Evolutionary conservation across 30 jellyfish, hydroid and myxozoan genomes (phyloP), one percentile per base, ranked within the genome.

Genomic region (Aurelia coerulea): DNA sequence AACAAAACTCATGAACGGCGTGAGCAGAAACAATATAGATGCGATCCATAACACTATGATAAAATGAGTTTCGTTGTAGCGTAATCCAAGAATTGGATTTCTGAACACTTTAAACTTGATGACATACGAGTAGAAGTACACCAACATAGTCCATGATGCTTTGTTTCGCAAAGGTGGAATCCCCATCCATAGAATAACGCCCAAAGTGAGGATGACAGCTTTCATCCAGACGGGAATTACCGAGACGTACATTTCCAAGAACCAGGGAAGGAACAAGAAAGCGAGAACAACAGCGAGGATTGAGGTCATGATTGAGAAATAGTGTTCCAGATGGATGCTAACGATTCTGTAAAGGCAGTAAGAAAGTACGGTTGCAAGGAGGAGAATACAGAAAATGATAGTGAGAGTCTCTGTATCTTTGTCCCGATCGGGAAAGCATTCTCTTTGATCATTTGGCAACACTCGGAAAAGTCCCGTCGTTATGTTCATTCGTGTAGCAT

Each of bases 261-360:
- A 90, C 97, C 97, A 90, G 7, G 97, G 97, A 17, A 81, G 86
- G 75, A 90, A 83, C 19, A 92, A 65, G 64, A 90, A 66, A 72
- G 83, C 84, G 16, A 90, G 81, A 13, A 75, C 33, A 1, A 90
- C 23, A 14, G 80, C 29, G 8, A 64, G 68, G 11, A 90, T 37
- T 6, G 53, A 49, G 2, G 89, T 77, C 17, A 68, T 49, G 15
- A 69, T 46, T 35, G 65, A 53, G 70, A 81, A 83, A 16, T 79
- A 17, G 15, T 81, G 58, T 64, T 74, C 58, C 67, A 68, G 54
- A 17, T 65, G 81, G 50, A 49, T 15, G 18, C 41, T 75, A 8
- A 34, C 78, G 14, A 69, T 73, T 32, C 73, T 63, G 31, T 68
- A 19, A 13, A 81, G 41, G 62, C 93, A 29, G 68, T 34, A 90